Percentiles rank a stretch among this genome's conserved stretches.
These are phyloP conservation scores for Indicator maculatus DNA, from an alignment of 2,113 vertebrate species.

Conservation along the genomic window DNA sequence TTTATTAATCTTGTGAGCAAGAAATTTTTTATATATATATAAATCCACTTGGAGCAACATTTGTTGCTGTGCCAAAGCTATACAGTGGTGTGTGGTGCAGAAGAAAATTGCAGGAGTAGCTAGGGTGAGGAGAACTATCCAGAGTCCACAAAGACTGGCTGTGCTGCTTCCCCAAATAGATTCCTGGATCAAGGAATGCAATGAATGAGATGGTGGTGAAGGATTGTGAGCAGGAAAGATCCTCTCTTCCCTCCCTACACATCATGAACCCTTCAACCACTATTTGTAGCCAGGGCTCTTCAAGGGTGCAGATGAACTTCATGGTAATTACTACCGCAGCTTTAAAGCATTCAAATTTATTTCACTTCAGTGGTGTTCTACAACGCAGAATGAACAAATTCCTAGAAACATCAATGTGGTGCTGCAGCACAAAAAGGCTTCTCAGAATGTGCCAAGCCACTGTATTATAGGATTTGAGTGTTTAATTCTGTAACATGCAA, in stretches of 20 bases:
- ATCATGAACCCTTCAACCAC: background rate
- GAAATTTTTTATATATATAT: background rate
- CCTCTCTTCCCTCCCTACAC: background rate
- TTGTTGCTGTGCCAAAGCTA: background rate
- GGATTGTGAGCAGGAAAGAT: background rate
- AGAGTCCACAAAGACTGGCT: background rate
- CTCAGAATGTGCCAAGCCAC: background rate
- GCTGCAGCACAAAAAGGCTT: background rate
- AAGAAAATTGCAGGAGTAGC: background rate
- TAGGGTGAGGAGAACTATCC: background rate
- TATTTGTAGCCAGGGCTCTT: background rate
- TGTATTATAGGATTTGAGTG: conserved; percentile 4
- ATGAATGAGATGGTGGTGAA: background rate
- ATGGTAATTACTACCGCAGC: background rate
- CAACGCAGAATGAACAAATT: background rate
- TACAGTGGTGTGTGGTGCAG: background rate
- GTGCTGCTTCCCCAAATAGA: background rate
- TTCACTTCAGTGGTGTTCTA: background rate
- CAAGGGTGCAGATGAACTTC: background rate
- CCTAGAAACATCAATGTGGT: background rate
- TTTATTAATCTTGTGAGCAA: background rate
- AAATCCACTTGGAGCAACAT: background rate
- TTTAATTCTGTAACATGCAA: conserved; percentile 24
- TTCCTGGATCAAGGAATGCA: background rate
- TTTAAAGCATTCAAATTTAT: background rate